phyloP scores from a whole-genome alignment of 2,797 vertebrate species.

The Melanotaenia trifasciata region DNA sequence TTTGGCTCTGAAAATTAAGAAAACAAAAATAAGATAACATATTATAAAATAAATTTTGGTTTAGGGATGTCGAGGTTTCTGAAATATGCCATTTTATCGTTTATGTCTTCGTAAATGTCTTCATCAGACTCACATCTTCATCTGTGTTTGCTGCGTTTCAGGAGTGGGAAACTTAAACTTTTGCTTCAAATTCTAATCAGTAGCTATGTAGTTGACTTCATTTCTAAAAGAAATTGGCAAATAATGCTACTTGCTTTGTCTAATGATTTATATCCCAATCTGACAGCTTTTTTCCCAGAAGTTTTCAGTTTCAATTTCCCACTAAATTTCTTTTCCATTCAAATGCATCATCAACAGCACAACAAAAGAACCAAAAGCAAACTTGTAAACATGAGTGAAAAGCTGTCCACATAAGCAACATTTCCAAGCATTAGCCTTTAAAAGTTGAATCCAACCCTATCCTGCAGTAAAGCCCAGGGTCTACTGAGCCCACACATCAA shows the following conservation, averaged over 20 bases:
- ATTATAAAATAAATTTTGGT: background rate
- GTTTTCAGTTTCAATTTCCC: background rate
- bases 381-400: background rate
- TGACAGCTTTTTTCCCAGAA: background rate
- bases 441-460: background rate
- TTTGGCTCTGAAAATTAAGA: no score
- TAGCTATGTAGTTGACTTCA: no score
- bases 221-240: no score
- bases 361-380: background rate
- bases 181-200: no score
- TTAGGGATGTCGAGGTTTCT: background rate
- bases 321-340: background rate
- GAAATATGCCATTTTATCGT: no score
- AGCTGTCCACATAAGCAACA: background rate
- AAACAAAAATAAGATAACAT: no score
- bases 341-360: background rate
- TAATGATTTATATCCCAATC: background rate
- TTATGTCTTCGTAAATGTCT: no score
- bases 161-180: no score
- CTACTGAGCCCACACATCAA: no score
- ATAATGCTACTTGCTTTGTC: background rate
- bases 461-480: background rate
- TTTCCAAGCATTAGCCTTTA: background rate
- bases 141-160: no score
- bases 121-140: no score